phyloP scores from a whole-genome alignment of 2,888 invertebrate species.

The Temnothorax rugatulus region DNA sequence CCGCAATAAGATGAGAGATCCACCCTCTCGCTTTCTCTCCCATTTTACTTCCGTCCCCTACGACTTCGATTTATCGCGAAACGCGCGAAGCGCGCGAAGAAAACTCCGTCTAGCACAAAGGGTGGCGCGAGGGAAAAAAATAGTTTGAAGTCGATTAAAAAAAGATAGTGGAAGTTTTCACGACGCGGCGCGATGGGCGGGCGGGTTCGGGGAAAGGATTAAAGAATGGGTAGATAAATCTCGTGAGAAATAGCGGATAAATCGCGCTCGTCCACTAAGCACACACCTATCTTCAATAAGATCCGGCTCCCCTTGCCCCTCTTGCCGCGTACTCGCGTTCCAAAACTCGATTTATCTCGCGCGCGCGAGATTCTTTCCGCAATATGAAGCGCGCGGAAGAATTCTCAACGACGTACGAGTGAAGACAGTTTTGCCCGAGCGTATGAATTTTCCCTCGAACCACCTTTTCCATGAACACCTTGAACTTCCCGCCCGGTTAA shows the following conservation, averaged over 20 bases:
- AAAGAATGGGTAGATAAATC: conserved; percentile 51
- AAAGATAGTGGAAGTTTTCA: conserved; percentile 36
- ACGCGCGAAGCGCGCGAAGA: conserved; percentile 12
- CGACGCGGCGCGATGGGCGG: not conserved
- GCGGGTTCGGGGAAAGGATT: conserved; percentile 11
- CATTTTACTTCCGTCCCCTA: conserved; percentile 14
- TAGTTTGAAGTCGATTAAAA: conserved; percentile 40
- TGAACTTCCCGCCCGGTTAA: conserved; percentile 27
- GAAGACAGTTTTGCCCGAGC: conserved; percentile 19
- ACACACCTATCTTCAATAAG: conserved; percentile 47
- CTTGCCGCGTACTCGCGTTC: conserved; percentile 13
- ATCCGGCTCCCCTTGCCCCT: not conserved
- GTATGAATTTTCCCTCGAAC: conserved; percentile 18
- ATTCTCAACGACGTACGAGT: conserved; percentile 37
- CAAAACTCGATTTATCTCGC: conserved; percentile 48
- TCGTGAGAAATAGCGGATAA: conserved; percentile 52
- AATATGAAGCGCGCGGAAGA: conserved; percentile 37
- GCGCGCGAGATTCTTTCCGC: conserved; percentile 31
- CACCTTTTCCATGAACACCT: not conserved
- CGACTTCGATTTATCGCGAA: conserved; percentile 42
- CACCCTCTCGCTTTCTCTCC: not conserved
- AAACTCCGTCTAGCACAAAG: conserved; percentile 23
- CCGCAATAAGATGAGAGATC: conserved; percentile 37
- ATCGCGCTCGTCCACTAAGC: conserved; percentile 47
- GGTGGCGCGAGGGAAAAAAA: conserved; percentile 18